Evolutionary conservation across 2,113 vertebrate species (phyloP), one percentile per base, ranked within the genome.

Genomic region (Panthera leo): DNA sequence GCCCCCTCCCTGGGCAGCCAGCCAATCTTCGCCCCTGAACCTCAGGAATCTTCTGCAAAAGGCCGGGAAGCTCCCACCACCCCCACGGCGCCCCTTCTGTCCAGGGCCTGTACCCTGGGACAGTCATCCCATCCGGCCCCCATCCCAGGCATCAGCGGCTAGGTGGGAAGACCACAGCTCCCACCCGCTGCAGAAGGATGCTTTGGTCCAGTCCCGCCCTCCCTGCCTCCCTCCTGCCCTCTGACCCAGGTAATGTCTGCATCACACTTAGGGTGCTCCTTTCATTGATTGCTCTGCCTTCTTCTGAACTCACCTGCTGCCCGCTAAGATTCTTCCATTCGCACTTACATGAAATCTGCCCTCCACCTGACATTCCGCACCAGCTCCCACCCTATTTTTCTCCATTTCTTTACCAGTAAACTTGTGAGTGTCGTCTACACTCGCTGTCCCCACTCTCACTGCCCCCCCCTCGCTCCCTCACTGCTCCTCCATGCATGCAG

Each of bases 11-110:
- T 2, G 71, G 75, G 34, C n/a, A 61, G 75, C 7, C 53, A 82
- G 51, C 63, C 84, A 75, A 12, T 16, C 8, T 55, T 71, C 14
- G 34, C 34, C 29, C 45, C n/a, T 76, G 51, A 31, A 31, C 58
- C 55, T 85, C 80, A 71, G 92, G 34, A 45, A 7, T 36, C n/a
- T 6, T 71, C 16, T 89, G 36, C 9, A 3, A 55, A 36, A 84
- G 78, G 51, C 5, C 51, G 0, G 7, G 10, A 12, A 48, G 67
- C 19, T 42, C 4, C 3, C 10, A 19, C 53, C 11, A 67, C 16
- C 21, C 0, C 8, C 45, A 45, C 8, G 1, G 45, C 0, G 45
- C 45, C 45, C 45, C 7, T 45, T 45, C 45, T 45, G 45, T 2
- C 45, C 45, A 1, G 45, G 45, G 19, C 36, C 65, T 94, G 31